A percentile compares a stretch with the other conserved stretches of the same genome.
These are phyloP conservation scores for Pogoniulus pusillus DNA, from an alignment of 2,797 vertebrate species.

Conservation along the genomic window DNA sequence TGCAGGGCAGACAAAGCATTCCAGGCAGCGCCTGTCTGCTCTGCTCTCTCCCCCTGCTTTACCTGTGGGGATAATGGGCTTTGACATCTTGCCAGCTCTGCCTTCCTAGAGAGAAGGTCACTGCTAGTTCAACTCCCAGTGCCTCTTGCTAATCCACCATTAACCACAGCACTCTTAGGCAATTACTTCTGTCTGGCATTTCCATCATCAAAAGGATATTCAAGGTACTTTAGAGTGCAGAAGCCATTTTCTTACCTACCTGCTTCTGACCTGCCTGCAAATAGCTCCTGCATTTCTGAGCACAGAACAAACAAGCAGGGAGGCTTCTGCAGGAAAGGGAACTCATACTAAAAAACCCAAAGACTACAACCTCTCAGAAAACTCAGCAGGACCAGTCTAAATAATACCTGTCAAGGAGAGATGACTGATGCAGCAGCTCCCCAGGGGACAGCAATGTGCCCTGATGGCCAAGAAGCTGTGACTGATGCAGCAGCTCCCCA, in stretches of 20 bases:
- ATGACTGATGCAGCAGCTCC: neutral
- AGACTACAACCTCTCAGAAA: neutral
- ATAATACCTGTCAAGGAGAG: neutral
- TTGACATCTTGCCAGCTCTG: slow-evolving; percentile 66
- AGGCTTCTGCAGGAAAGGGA: neutral
- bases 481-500: too few species aligned
- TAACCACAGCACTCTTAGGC: slow-evolving; percentile 32
- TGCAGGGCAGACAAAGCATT: slow-evolving; percentile 47
- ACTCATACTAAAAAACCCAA: neutral
- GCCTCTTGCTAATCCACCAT: slow-evolving; percentile 30
- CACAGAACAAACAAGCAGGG: neutral
- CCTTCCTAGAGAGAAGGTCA: slow-evolving; percentile 43
- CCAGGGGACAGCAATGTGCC: too few species aligned
- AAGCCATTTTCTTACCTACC: neutral
- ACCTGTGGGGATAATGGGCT: slow-evolving; percentile 44
- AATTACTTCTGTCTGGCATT: slow-evolving; percentile 23
- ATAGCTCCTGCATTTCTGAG: neutral
- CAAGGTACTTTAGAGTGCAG: neutral
- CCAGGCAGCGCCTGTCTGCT: slow-evolving; percentile 35
- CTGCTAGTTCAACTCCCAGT: slow-evolving; percentile 6
- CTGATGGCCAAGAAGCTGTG: too few species aligned
- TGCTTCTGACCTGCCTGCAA: neutral
- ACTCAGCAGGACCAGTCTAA: neutral
- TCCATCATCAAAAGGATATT: neutral
- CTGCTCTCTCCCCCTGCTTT: slow-evolving; percentile 55